These are phyloP conservation scores for Subacronicta megacephala DNA, from an alignment of 2,888 invertebrate genomes.

Conservation along the genomic window DNA sequence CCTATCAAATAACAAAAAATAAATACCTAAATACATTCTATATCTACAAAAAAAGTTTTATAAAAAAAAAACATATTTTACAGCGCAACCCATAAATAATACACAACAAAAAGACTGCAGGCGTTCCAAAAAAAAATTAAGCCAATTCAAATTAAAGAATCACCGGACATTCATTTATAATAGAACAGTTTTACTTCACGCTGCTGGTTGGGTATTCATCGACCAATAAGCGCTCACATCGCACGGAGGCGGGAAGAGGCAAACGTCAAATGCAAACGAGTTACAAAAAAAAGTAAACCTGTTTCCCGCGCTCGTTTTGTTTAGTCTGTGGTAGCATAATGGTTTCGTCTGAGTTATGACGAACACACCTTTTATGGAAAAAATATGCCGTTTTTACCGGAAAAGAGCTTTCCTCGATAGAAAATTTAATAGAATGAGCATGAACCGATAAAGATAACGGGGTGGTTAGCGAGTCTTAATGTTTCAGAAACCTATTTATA, in stretches of 20 bases:
- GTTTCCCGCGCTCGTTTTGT: constrained; percentile 77
- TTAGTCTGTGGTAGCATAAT: constrained; percentile 67
- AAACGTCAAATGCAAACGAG: constrained; percentile 86
- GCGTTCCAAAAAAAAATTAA: constrained; percentile 41
- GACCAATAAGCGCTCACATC: constrained; percentile 73
- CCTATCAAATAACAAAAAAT: too few species aligned
- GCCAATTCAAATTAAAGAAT: constrained; percentile 51
- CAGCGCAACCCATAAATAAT: constrained; percentile 11
- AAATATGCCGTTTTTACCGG: constrained; percentile 14
- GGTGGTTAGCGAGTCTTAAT: neutral
- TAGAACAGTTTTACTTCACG: constrained; percentile 64
- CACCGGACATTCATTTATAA: constrained; percentile 63
- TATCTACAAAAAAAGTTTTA: too few species aligned
- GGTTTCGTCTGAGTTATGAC: constrained; percentile 65
- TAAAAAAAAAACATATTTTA: neutral
- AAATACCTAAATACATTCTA: too few species aligned
- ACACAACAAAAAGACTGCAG: constrained; percentile 34
- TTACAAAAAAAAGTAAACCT: constrained; percentile 64
- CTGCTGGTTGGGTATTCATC: constrained; percentile 69
- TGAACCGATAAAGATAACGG: neutral
- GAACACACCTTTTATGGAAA: constrained; percentile 38
- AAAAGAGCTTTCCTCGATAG: constrained; percentile 27
- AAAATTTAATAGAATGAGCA: constrained; percentile 29
- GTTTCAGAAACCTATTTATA: neutral
- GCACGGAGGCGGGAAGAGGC: constrained; percentile 85